These are phyloP conservation scores for Acanthoscelides obtectus DNA, from an alignment of 2,888 invertebrate genomes.

Conservation along the genomic window DNA sequence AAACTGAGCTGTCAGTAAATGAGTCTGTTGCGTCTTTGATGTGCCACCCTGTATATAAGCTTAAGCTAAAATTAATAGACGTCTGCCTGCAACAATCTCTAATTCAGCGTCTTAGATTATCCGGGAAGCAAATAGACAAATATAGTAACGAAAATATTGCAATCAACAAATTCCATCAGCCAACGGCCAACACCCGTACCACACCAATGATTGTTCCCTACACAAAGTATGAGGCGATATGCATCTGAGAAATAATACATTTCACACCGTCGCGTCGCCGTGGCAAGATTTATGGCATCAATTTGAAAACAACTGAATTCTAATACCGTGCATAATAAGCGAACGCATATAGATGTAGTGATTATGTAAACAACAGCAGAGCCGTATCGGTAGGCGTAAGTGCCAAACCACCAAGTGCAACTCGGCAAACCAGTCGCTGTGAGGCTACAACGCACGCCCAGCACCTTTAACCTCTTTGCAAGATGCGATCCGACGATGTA, in stretches of 20 bases:
- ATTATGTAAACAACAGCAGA: constrained; percentile 29
- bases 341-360: constrained; percentile 32
- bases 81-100: too few relatives aligned
- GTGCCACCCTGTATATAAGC: too few relatives aligned
- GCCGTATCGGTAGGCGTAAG: constrained; percentile 18
- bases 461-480: constrained; percentile 29
- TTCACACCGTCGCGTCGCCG: constrained; percentile 16
- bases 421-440: not conserved
- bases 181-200: not conserved
- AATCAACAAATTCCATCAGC: too few relatives aligned
- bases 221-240: not conserved
- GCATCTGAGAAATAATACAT: constrained; percentile 5
- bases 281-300: constrained; percentile 13
- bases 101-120: too few relatives aligned
- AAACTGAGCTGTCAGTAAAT: too few relatives aligned
- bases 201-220: not conserved
- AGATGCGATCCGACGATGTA: constrained; percentile 37
- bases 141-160: too few relatives aligned
- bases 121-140: too few relatives aligned
- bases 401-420: not conserved
- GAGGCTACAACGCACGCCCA: constrained; percentile 21
- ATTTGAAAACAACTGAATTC: constrained; percentile 19
- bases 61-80: too few relatives aligned
- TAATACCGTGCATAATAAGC: constrained; percentile 18
- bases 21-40: too few relatives aligned